Base-by-base conservation (phyloP, 2,113 vertebrate genomes). In the Carassius carassius region DNA sequence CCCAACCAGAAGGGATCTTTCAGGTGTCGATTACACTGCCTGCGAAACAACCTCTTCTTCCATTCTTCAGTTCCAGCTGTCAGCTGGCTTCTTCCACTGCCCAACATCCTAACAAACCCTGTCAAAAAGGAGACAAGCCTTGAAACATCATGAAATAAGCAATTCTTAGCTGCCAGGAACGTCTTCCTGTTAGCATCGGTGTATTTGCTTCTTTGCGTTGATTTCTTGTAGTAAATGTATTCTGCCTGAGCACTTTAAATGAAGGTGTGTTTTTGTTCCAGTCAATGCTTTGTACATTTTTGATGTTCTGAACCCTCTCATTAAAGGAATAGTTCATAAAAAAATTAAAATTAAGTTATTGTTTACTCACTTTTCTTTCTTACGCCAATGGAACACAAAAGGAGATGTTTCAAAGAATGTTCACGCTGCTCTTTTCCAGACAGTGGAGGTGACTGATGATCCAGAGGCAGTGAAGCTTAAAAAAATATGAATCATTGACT, bases 121-220 rank as follows among this genome's bases (percentile, higher is more conserved):
- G 91, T 93, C 93, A 94, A 92, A 94, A 94, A 94, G 92, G 93
- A 94, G 92, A 94, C 93, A 95, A 95, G 93, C 92, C 93, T 94
- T 94, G 91, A 91, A 92, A 95, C 89, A 91, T 93, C 92, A 91
- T 90, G 92, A 84, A 92, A 94, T 93, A 94, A 94, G 94, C 92
- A 93, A 94, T 95, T 93, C 90, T 92, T 89, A 92, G 94, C 94
- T 94, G 92, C 93, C 94, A 94, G 94, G 93, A 92, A 94, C 92
- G 91, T 92, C 93, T 93, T 93, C 92, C 93, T 91, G 91, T 93
- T 91, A 91, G 25, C 81, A 84, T 63, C 32, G 79, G 41, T 51
- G 16, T 86, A 60, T 75, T 81, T 49, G 37, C 79, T 54, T 12
- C 35, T 44, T 86, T 47, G 58, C 44, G 80, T 72, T 75, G 29